phyloP scores from a whole-genome alignment of 37 sponge, comb jelly and placozoan species.

The Halichondria panicea region DNA sequence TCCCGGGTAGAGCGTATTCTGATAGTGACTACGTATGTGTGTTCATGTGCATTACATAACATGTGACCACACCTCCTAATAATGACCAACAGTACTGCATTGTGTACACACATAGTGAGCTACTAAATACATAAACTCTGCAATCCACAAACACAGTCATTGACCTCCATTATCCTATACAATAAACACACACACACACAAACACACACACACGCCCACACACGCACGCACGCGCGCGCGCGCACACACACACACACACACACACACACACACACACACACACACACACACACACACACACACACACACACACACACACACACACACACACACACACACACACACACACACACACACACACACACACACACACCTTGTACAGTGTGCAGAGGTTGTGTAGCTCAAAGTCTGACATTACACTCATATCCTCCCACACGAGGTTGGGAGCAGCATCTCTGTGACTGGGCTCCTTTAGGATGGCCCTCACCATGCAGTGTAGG shows the following conservation, averaged over 20 bases:
- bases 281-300: conserved; percentile 26
- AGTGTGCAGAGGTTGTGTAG: conserved; percentile 47
- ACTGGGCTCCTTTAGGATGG: conserved; percentile 45
- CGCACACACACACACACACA: conserved; percentile 23
- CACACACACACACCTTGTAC: conserved; percentile 7
- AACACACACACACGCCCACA: no score
- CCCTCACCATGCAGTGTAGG: conserved; percentile 32
- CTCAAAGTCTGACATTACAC: conserved; percentile 73
- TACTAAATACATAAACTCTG: neutral
- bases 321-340: no score
- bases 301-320: conserved; percentile 47
- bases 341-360: neutral
- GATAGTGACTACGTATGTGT: neutral
- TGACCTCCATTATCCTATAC: neutral
- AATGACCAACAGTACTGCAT: no score
- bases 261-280: conserved; percentile 22
- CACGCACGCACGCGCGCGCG: conserved; percentile 12
- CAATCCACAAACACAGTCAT: no score
- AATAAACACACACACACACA: no score
- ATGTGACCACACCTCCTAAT: no score
- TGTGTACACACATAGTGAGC: neutral
- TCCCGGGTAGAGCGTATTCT: neutral
- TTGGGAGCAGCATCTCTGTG: conserved; percentile 39
- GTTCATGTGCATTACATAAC: no score
- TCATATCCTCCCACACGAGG: conserved; percentile 60